Conservation (phyloP, 2,113 vertebrate genomes). For the Trogon melanurus region DNA sequence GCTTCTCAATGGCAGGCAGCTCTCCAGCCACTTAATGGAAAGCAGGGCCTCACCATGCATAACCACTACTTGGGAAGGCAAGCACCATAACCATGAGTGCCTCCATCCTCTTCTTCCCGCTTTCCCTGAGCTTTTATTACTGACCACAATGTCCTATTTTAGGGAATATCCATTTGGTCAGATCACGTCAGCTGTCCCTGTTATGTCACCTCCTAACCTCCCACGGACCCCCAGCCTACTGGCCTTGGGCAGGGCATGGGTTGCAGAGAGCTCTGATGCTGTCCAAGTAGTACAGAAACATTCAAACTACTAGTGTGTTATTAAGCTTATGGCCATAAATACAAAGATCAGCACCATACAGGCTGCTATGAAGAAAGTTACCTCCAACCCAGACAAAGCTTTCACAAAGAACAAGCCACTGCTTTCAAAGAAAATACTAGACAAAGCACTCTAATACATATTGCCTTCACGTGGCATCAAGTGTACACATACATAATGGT, state of each 20-base stretch:
- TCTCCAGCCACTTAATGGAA: not conserved
- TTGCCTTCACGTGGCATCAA: not conserved
- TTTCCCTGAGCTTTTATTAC: not conserved
- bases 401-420: not conserved
- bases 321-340: not conserved
- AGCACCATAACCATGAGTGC: not conserved
- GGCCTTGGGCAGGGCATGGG: fast-evolving
- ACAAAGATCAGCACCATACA: not conserved
- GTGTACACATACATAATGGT: not conserved
- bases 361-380: not conserved
- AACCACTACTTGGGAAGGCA: not conserved
- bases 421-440: not conserved
- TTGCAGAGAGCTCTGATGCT: not conserved
- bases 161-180: not conserved
- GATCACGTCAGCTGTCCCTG: not conserved
- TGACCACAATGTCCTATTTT: not conserved
- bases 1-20: not conserved
- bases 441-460: not conserved
- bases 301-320: not conserved
- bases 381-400: not conserved
- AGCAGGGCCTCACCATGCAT: not conserved
- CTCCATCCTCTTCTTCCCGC: not conserved
- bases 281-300: not conserved
- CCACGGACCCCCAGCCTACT: not conserved
- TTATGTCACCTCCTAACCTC: fast-evolving